phyloP scores from a whole-genome alignment of 2,113 vertebrate species.

The Trichechus manatus region DNA sequence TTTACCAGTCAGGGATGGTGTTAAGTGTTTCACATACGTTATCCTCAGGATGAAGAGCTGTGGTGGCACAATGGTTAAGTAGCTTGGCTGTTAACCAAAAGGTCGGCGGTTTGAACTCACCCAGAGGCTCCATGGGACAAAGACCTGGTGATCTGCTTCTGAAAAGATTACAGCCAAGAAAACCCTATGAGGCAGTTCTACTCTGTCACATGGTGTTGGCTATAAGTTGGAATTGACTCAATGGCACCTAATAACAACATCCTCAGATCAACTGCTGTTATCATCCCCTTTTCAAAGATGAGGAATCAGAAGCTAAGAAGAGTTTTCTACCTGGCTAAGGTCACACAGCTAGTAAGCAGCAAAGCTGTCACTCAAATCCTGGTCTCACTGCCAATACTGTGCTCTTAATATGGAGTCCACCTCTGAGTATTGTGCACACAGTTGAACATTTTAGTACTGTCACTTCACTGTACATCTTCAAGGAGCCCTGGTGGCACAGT shows the following conservation, averaged over 20 bases:
- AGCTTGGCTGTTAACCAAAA: no score
- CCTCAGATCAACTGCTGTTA: neutral
- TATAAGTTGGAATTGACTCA: neutral
- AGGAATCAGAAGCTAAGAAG: constrained; percentile 24
- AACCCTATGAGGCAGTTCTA: neutral
- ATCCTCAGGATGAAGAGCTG: neutral
- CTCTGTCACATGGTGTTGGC: neutral
- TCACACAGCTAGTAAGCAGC: neutral
- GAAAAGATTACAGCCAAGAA: no score
- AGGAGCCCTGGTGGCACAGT: no score
- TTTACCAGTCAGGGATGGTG: neutral
- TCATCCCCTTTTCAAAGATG: neutral
- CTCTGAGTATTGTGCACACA: neutral
- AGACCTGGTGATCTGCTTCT: no score
- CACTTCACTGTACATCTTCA: neutral
- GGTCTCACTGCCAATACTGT: neutral
- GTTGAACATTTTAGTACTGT: neutral
- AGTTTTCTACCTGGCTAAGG: neutral
- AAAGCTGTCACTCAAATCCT: neutral
- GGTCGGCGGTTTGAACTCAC: no score
- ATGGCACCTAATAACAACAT: neutral
- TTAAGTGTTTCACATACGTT: neutral
- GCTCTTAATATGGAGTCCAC: neutral
- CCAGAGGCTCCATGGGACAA: no score
- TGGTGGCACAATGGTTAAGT: no score